Percentiles rank a stretch among this genome's conserved stretches.
These are phyloP conservation scores for Linurgus olivaceus DNA, from an alignment of 2,797 vertebrate species.

Conservation along the genomic window DNA sequence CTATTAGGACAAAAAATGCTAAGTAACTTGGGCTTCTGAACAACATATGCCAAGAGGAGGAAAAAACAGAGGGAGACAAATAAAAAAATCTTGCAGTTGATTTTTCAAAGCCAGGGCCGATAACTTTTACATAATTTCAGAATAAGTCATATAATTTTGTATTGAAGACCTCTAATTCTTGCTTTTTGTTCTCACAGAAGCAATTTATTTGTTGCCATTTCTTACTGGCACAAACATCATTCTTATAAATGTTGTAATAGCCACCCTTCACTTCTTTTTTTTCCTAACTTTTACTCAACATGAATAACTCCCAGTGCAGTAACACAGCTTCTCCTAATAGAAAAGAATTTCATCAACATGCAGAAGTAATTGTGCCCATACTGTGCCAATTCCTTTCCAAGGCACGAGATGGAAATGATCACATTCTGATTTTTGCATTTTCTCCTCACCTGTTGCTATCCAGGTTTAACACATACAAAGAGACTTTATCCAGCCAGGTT, in stretches of 20 bases:
- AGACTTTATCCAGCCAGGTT: neutral
- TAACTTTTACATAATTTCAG: neutral
- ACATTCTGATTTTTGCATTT: neutral
- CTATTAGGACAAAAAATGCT: neutral
- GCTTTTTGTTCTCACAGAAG: neutral
- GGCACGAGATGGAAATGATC: rapidly evolving
- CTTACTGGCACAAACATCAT: neutral
- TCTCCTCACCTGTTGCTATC: neutral
- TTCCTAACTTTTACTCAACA: neutral
- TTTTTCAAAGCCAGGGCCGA: neutral
- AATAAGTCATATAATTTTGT: neutral
- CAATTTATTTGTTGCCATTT: neutral
- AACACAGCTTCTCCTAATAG: neutral
- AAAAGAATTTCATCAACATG: neutral
- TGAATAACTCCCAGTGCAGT: neutral
- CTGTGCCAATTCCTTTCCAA: neutral
- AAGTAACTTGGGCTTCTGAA: neutral
- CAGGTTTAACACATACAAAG: neutral
- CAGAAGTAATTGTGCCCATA: neutral
- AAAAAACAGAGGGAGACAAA: neutral
- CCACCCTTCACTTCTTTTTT: neutral
- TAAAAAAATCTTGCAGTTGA: rapidly evolving
- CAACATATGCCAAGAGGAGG: neutral
- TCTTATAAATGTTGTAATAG: rapidly evolving
- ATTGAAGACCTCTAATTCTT: neutral